Conservation (phyloP, 2,888 invertebrate species). For the Pollenia angustigena region DNA sequence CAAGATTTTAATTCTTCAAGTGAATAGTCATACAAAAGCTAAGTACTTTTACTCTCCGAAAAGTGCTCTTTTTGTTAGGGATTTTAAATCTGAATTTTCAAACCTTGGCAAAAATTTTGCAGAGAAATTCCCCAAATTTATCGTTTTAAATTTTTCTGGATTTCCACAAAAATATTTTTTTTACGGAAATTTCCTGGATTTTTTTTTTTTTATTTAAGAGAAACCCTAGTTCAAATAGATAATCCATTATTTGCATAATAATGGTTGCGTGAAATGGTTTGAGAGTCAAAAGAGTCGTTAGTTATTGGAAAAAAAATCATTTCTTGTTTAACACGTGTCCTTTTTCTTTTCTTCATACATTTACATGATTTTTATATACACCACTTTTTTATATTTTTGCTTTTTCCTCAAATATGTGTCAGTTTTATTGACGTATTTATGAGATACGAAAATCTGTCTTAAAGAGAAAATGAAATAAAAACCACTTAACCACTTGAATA, state of each 20-base stretch:
- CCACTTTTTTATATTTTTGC: background rate
- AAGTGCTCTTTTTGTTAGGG: too few relatives aligned
- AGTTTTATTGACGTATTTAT: background rate
- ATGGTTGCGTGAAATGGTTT: background rate
- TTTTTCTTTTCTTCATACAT: background rate
- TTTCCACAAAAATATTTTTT: too few relatives aligned
- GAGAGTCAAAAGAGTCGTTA: slow-evolving; percentile 8
- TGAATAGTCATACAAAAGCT: too few relatives aligned
- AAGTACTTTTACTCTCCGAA: too few relatives aligned
- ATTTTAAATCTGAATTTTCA: too few relatives aligned
- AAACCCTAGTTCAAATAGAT: too few relatives aligned
- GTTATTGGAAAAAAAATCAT: slow-evolving; percentile 12
- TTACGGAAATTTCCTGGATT: too few relatives aligned
- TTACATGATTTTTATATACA: background rate
- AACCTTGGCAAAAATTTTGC: too few relatives aligned
- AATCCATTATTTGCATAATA: slow-evolving; percentile 30
- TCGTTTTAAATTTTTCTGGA: too few relatives aligned
- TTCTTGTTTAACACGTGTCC: slow-evolving; percentile 15
- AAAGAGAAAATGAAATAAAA: slow-evolving; percentile 12
- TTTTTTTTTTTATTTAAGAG: too few relatives aligned
- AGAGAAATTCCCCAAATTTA: too few relatives aligned
- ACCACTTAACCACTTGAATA: background rate
- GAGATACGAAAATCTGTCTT: background rate
- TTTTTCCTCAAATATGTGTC: background rate
- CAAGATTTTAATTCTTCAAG: too few relatives aligned